Conservation (phyloP, 2,797 vertebrate species). For the Megalops cyprinoides region DNA sequence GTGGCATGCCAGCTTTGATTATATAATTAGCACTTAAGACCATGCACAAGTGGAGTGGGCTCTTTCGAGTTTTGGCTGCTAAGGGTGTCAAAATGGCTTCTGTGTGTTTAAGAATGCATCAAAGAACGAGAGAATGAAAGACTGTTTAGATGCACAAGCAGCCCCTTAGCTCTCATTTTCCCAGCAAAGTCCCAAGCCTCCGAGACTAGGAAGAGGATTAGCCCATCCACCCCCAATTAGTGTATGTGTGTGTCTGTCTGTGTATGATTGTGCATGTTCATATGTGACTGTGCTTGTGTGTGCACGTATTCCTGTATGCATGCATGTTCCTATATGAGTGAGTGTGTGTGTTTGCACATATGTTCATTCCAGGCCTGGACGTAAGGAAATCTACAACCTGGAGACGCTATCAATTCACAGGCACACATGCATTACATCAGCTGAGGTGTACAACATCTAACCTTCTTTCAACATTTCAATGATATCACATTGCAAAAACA, state of each 20-base stretch:
- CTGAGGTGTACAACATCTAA: not conserved
- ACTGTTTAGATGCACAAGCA: slow-evolving; percentile 53
- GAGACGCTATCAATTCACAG: not conserved
- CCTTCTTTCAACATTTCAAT: not conserved
- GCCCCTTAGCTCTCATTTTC: slow-evolving; percentile 57
- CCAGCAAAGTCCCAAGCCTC: slow-evolving; percentile 51
- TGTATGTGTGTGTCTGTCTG: slow-evolving; percentile 33
- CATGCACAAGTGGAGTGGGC: slow-evolving; percentile 40
- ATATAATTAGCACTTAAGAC: slow-evolving; percentile 77
- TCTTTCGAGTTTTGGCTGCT: slow-evolving; percentile 42
- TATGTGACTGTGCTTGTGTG: slow-evolving; percentile 28
- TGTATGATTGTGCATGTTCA: slow-evolving; percentile 30
- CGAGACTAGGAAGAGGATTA: slow-evolving; percentile 52
- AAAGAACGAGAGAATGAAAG: slow-evolving; percentile 50
- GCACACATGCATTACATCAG: not conserved
- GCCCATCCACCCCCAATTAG: slow-evolving; percentile 56
- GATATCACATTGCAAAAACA: not conserved
- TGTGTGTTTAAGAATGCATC: slow-evolving; percentile 34
- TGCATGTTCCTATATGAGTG: slow-evolving; percentile 44
- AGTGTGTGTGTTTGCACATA: slow-evolving; percentile 37
- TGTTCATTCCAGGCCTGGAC: not conserved
- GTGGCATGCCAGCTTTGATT: slow-evolving; percentile 73
- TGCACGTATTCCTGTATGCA: slow-evolving; percentile 47
- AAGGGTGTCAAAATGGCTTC: slow-evolving; percentile 41
- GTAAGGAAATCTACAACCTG: not conserved